These are phyloP conservation scores for Micronycteris hirsuta DNA, from an alignment of 2,113 vertebrate species.

Conservation along the genomic window DNA sequence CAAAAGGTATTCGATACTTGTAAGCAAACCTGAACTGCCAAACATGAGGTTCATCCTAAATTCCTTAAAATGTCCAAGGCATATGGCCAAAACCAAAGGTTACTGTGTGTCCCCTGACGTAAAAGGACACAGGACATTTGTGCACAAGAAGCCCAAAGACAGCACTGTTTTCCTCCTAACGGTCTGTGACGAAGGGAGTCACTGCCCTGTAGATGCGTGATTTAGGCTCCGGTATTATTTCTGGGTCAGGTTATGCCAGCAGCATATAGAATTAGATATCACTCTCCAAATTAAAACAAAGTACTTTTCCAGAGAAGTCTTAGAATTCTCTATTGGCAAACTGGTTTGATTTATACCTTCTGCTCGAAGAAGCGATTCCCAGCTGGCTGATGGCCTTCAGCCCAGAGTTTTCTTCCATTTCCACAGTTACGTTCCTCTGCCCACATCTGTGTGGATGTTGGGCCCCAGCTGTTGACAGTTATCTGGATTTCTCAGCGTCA, in stretches of 20 bases:
- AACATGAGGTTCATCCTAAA: not conserved
- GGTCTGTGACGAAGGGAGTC: not conserved
- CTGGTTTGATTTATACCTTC: not conserved
- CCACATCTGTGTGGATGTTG: conserved; percentile 32
- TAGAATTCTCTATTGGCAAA: not conserved
- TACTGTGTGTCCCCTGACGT: not conserved
- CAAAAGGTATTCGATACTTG: not conserved
- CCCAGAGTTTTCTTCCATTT: not conserved
- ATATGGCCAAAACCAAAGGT: not conserved
- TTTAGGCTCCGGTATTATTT: not conserved
- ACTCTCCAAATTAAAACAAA: not conserved
- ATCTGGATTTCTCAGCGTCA: not conserved
- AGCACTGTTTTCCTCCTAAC: not conserved
- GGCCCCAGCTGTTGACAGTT: conserved; percentile 39
- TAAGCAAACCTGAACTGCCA: not conserved
- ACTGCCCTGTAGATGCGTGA: not conserved
- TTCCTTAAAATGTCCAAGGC: not conserved
- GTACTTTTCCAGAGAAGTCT: not conserved
- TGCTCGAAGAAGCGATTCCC: not conserved
- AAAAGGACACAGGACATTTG: not conserved
- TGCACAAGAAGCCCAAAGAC: not conserved
- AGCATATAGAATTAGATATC: not conserved
- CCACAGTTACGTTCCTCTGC: not conserved
- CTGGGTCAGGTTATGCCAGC: not conserved
- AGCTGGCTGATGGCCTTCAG: not conserved